Percentiles rank a stretch among this genome's conserved stretches.
Conservation (phyloP, 1,140 invertebrate species). For the Chymomyza costata region DNA sequence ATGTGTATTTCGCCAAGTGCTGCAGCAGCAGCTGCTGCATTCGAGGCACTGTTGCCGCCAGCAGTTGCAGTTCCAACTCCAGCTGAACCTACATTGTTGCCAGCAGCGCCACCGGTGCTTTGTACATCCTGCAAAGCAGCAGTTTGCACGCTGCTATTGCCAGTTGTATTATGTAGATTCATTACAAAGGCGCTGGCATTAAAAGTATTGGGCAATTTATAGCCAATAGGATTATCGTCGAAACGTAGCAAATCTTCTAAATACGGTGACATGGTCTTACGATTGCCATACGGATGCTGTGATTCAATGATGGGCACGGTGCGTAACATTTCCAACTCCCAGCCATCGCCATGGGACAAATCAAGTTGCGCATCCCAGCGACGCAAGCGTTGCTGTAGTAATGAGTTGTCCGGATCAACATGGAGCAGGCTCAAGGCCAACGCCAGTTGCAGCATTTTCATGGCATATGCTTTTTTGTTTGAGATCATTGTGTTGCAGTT, state of each 20-base stretch:
- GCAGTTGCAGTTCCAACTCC: slow-evolving; percentile 8
- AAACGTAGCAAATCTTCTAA: slow-evolving; percentile 79
- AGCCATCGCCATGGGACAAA: slow-evolving; percentile 78
- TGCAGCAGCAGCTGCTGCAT: not conserved
- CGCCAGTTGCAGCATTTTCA: slow-evolving; percentile 85
- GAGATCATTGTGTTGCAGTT: slow-evolving; percentile 78
- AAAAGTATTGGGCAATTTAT: slow-evolving; percentile 61
- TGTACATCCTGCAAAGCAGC: slow-evolving; percentile 64
- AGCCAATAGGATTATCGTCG: slow-evolving; percentile 55
- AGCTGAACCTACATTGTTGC: slow-evolving; percentile 2
- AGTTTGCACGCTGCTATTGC: slow-evolving; percentile 64
- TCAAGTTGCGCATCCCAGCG: slow-evolving; percentile 76
- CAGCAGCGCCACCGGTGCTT: slow-evolving; percentile 20
- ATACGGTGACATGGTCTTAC: slow-evolving; percentile 80
- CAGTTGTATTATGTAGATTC: slow-evolving; percentile 75
- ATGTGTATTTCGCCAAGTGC: slow-evolving; percentile 42
- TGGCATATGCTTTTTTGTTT: slow-evolving; percentile 83
- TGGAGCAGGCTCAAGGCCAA: slow-evolving; percentile 84
- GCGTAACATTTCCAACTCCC: slow-evolving; percentile 78
- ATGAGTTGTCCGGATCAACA: slow-evolving; percentile 82
- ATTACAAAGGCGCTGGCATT: slow-evolving; percentile 79
- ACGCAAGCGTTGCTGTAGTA: slow-evolving; percentile 75
- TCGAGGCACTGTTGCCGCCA: slow-evolving; percentile 1
- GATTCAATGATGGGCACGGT: slow-evolving; percentile 77
- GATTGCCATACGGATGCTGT: slow-evolving; percentile 81